Base-by-base conservation (phyloP, 2,888 invertebrate species). In the Amaurobius ferox region DNA sequence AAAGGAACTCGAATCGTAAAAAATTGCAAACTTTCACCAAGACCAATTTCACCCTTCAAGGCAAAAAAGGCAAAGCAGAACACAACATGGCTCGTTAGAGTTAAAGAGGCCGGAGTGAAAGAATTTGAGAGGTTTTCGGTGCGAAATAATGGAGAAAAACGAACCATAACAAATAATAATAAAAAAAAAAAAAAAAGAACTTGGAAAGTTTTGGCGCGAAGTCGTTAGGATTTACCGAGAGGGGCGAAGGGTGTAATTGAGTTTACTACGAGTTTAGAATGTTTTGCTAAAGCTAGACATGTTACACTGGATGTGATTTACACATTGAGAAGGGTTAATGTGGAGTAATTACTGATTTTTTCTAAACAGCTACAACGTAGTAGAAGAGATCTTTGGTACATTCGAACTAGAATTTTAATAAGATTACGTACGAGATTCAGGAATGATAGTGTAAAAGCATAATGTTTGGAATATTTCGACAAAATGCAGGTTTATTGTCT, bases 21-120 rank as follows among this genome's bases (percentile, higher is more conserved):
- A n/a, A n/a, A n/a, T n/a, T n/a, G n/a, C n/a, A n/a, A n/a, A n/a
- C n/a, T n/a, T n/a, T n/a, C n/a, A n/a, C n/a, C n/a, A n/a, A n/a
- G n/a, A n/a, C n/a, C n/a, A n/a, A n/a, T n/a, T n/a, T n/a, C n/a
- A n/a, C n/a, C n/a, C n/a, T n/a, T n/a, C n/a, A n/a, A n/a, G n/a
- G n/a, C n/a, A 55, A 23, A 5, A 55, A 23, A 55, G 23, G 23
- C 19, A 55, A 23, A 55, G 23, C 23, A 23, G 16, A 1, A 3
- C 55, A 55, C 19, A 55, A 55, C 55, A 55, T 23, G 55, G 55
- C 55, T 55, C 55, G 55, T 55, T 55, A 55, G 23, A 19, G 23
- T 55, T 55, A 55, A 55, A 23, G 55, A 23, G 2, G 23, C 5
- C 7, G 23, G 16, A 55, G 55, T 3, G 19, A 2, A 16, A 16